Conservation (phyloP, 2,797 vertebrate genomes). For the Malurus leucopterus region DNA sequence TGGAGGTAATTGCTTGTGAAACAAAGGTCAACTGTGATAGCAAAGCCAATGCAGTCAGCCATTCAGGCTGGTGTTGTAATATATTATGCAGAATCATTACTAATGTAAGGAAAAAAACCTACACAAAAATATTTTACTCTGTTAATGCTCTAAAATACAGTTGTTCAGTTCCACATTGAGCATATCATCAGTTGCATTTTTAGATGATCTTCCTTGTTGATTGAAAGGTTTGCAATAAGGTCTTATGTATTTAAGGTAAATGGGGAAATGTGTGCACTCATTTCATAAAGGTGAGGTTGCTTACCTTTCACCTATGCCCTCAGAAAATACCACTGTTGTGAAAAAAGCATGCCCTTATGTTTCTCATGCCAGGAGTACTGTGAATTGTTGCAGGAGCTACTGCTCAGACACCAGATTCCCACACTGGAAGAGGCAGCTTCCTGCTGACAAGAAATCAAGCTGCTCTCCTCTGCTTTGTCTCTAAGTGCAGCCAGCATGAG, state of each 20-base stretch:
- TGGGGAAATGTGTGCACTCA: fast-evolving
- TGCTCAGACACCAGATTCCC: background rate
- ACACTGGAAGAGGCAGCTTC: background rate
- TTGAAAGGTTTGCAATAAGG: background rate
- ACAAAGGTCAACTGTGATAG: background rate
- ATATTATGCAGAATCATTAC: background rate
- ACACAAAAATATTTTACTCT: background rate
- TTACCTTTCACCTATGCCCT: background rate
- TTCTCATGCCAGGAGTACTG: background rate
- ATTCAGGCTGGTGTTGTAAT: background rate
- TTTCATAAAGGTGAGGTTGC: background rate
- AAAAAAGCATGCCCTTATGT: background rate
- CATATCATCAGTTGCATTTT: background rate
- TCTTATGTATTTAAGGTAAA: background rate
- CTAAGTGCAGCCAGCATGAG: background rate
- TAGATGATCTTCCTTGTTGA: background rate
- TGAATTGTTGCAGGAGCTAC: background rate
- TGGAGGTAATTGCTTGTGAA: background rate
- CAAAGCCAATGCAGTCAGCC: background rate
- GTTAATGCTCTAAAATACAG: background rate
- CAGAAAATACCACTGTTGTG: background rate
- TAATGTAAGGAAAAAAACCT: background rate
- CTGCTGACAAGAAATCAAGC: background rate
- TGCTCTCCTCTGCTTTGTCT: background rate
- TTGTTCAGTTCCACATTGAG: background rate